phyloP scores from a whole-genome alignment of 2,888 invertebrate species.

The Orthonevra nobilis region DNA sequence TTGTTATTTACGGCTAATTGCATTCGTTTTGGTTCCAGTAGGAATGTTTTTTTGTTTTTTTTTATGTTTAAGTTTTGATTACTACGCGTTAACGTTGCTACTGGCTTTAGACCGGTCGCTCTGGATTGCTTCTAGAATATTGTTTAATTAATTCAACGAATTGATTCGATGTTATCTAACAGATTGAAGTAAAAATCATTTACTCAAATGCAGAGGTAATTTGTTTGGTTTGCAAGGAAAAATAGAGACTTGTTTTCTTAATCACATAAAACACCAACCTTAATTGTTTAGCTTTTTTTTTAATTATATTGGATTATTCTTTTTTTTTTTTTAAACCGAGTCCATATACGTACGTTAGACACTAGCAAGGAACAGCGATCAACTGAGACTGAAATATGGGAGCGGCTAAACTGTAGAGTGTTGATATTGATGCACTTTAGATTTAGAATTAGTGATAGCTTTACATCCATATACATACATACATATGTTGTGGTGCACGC shows the following conservation, averaged over 20 bases:
- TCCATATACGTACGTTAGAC: not conserved
- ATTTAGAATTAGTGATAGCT: not conserved
- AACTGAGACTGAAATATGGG: conserved; percentile 28
- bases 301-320: not conserved
- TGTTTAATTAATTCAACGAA: no score
- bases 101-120: no score
- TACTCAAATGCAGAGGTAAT: no score
- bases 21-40: not conserved
- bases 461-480: not conserved
- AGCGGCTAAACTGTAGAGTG: conserved; percentile 2
- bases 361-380: conserved; percentile 38
- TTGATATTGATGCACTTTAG: no score
- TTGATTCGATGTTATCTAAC: conserved; percentile 7
- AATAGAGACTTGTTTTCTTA: no score
- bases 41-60: not conserved
- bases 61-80: no score
- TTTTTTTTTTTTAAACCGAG: not conserved
- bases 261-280: conserved; percentile 32
- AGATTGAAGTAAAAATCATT: conserved; percentile 15
- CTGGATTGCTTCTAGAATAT: no score
- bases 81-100: conserved; percentile 19
- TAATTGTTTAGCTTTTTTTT: no score
- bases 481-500: no score
- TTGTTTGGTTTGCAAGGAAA: no score
- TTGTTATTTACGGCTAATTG: conserved; percentile 42